A percentile compares a stretch with the other conserved stretches of the same genome.
Conservation (phyloP, 2,113 vertebrate species). For the Sinocyclocheilus anophthalmus region DNA sequence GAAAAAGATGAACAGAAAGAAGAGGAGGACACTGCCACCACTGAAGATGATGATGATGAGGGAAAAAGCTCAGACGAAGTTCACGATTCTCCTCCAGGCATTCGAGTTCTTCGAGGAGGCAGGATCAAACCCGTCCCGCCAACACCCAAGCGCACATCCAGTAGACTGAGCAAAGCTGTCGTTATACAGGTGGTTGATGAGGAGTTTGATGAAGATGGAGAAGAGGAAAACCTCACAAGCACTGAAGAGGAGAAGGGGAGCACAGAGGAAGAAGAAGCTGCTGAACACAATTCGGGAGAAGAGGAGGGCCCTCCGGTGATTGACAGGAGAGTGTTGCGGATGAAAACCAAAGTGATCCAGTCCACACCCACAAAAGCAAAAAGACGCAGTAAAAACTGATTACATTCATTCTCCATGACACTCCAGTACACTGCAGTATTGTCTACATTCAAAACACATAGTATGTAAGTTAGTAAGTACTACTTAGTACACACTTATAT, state of each 20-base stretch:
- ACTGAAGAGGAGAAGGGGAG: conserved; percentile 41
- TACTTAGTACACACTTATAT: not conserved
- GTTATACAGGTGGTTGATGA: not conserved
- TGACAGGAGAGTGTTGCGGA: conserved; percentile 49
- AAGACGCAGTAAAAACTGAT: conserved; percentile 53
- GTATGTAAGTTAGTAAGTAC: not conserved
- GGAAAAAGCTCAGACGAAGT: not conserved
- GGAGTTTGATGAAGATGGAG: conserved; percentile 1
- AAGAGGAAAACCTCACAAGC: conserved; percentile 13
- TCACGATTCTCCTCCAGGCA: not conserved
- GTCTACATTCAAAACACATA: not conserved
- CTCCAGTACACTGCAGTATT: not conserved
- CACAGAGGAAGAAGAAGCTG: conserved; percentile 43
- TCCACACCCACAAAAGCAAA: conserved; percentile 37
- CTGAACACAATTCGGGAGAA: conserved; percentile 15
- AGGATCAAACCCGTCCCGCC: conserved; percentile 3
- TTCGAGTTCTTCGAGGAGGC: conserved; percentile 14
- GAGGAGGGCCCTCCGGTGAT: conserved; percentile 51
- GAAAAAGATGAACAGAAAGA: not conserved
- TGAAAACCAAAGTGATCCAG: conserved; percentile 46
- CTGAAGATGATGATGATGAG: conserved; percentile 18
- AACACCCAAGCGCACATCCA: conserved; percentile 43
- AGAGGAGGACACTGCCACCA: not conserved
- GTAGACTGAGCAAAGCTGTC: conserved; percentile 38
- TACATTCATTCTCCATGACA: not conserved